phyloP scores from a whole-genome alignment of 2,888 invertebrate species.

The Cacoxenus indagator region DNA sequence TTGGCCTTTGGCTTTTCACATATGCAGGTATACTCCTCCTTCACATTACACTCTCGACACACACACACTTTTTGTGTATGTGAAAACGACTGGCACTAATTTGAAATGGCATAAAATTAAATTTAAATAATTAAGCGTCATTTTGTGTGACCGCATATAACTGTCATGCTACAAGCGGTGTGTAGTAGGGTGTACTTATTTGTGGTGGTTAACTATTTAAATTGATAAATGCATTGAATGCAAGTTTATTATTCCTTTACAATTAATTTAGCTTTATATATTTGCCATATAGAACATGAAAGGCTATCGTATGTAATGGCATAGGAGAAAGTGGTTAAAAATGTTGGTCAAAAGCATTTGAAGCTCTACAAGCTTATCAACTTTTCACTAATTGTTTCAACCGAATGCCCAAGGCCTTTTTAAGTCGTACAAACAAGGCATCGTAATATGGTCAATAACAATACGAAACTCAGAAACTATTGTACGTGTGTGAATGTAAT shows the following conservation, averaged over 20 bases:
- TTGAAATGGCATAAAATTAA: constrained; percentile 58
- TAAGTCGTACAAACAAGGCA: no score
- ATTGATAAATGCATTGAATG: background rate
- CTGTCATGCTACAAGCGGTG: background rate
- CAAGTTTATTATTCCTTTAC: background rate
- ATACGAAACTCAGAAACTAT: no score
- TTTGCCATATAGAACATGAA: background rate
- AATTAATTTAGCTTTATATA: background rate
- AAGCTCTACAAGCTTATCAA: no score
- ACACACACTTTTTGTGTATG: background rate
- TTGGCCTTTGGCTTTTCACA: constrained; percentile 3
- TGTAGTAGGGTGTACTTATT: background rate
- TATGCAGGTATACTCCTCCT: background rate
- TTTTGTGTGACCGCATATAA: background rate
- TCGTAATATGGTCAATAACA: no score
- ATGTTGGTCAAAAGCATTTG: no score
- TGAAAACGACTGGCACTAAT: constrained; percentile 58
- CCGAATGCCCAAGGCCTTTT: no score
- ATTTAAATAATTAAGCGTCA: constrained; percentile 25
- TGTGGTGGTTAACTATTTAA: background rate
- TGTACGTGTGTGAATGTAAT: no score
- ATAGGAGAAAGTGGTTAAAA: background rate
- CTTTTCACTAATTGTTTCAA: no score
- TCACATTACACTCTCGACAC: background rate
- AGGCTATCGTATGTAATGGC: background rate